Percentiles rank a stretch among this genome's conserved stretches.
These are phyloP conservation scores for Belonocnema kinseyi DNA, from an alignment of 1,140 invertebrate species.

Conservation along the genomic window DNA sequence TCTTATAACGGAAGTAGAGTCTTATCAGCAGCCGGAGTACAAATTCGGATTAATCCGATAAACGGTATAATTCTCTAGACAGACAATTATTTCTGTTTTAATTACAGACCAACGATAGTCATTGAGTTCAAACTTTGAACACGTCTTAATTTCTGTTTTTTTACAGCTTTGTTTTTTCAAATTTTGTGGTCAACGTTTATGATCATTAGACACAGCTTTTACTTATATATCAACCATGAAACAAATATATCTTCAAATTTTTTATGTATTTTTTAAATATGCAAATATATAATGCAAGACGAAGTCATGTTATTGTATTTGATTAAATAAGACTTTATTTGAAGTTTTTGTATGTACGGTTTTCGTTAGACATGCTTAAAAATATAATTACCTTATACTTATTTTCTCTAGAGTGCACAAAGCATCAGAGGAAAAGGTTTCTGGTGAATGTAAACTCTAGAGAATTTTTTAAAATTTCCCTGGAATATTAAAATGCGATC, in stretches of 20 bases:
- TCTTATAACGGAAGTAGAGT: constrained; percentile 1
- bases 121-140: not conserved
- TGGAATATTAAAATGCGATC: constrained; percentile 29
- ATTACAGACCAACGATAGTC: constrained; percentile 11
- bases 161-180: not conserved
- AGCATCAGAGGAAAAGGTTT: not conserved
- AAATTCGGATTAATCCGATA: constrained; percentile 19
- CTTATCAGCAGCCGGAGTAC: not conserved
- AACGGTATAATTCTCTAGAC: constrained; percentile 3
- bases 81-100: constrained; percentile 15
- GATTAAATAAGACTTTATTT: too few relatives aligned
- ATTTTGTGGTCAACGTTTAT: too few relatives aligned
- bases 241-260: too few relatives aligned
- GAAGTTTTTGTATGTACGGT: too few relatives aligned
- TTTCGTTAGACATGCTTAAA: too few relatives aligned
- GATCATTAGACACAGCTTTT: too few relatives aligned
- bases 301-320: too few relatives aligned
- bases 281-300: too few relatives aligned
- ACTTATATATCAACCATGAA: too few relatives aligned
- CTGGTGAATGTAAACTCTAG: constrained; percentile 9
- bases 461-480: not conserved
- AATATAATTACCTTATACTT: too few relatives aligned
- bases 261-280: too few relatives aligned
- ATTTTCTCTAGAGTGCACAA: too few relatives aligned
- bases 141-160: not conserved